These are phyloP conservation scores for Chlorops oryzae DNA, from an alignment of 1,140 invertebrate species.

Conservation along the genomic window DNA sequence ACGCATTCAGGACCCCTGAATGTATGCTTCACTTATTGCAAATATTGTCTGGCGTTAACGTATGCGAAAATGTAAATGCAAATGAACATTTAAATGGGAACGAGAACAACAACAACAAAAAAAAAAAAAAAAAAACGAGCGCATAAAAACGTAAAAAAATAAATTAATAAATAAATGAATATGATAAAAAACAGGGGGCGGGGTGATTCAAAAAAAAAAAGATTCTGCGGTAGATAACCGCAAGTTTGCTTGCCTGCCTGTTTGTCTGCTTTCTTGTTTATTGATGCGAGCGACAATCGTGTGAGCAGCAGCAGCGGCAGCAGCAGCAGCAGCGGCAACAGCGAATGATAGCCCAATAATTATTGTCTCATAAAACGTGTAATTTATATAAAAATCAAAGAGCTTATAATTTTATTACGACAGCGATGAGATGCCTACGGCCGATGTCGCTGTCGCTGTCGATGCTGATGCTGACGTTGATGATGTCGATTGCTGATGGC, in stretches of 20 bases:
- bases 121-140: no score
- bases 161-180: no score
- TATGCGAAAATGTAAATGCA: neutral
- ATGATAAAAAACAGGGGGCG: no score
- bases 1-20: no score
- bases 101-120: neutral
- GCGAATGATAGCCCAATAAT: constrained; percentile 15
- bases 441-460: neutral
- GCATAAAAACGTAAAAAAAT: no score
- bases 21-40: no score
- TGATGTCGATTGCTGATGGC: no score
- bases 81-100: neutral
- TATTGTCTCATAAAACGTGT: constrained; percentile 39
- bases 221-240: no score
- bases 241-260: no score
- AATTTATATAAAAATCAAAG: constrained; percentile 44
- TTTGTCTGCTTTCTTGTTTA: constrained; percentile 3
- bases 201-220: no score
- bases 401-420: constrained; percentile 42
- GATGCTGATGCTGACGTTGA: neutral
- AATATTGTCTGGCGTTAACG: no score
- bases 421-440: constrained; percentile 16
- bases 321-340: neutral
- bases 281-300: constrained; percentile 19
- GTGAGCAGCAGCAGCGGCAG: constrained; percentile 19